Evolutionary conservation across 1,140 invertebrate genomes (phyloP).

Genomic region (Trichoplusia ni): DNA sequence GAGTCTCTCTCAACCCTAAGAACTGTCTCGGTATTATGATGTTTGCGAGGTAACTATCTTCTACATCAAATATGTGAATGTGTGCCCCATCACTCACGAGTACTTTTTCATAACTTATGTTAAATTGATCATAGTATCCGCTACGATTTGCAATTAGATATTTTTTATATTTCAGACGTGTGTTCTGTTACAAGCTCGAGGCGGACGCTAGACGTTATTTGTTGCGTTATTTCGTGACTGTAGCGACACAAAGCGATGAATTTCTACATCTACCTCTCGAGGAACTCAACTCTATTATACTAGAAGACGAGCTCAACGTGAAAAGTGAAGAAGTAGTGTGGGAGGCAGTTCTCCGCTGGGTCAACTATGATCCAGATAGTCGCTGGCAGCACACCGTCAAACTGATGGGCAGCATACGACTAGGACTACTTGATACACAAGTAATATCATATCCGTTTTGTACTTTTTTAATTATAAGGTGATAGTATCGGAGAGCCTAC

Average conservation of each 20-base stretch:
- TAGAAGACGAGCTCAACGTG: conserved; percentile 89
- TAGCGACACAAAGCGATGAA: conserved; percentile 86
- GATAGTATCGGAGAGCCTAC: no score
- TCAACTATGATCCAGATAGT: conserved; percentile 83
- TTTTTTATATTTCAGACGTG: conserved; percentile 75
- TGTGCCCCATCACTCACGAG: no score
- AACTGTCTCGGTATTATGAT: conserved; percentile 92
- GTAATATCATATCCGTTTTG: conserved; percentile 64
- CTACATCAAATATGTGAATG: no score
- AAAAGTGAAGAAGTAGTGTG: conserved; percentile 83
- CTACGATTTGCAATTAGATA: neutral
- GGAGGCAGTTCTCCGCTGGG: conserved; percentile 83
- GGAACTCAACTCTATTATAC: conserved; percentile 87
- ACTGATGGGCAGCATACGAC: conserved; percentile 90
- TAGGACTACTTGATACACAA: conserved; percentile 92
- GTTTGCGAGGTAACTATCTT: conserved; percentile 84
- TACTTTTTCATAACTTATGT: neutral
- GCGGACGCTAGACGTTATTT: conserved; percentile 86
- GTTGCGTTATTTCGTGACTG: conserved; percentile 88
- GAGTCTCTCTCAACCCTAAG: conserved; percentile 83
- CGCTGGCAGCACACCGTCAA: conserved; percentile 86
- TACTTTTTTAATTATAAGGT: no score
- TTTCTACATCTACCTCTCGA: conserved; percentile 86
- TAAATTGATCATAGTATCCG: neutral
- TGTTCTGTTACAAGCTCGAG: conserved; percentile 88